Evolutionary conservation across 2,888 invertebrate genomes (phyloP), one percentile per base, ranked within the genome.

Genomic region (Hirtodrosophila histrioides): DNA sequence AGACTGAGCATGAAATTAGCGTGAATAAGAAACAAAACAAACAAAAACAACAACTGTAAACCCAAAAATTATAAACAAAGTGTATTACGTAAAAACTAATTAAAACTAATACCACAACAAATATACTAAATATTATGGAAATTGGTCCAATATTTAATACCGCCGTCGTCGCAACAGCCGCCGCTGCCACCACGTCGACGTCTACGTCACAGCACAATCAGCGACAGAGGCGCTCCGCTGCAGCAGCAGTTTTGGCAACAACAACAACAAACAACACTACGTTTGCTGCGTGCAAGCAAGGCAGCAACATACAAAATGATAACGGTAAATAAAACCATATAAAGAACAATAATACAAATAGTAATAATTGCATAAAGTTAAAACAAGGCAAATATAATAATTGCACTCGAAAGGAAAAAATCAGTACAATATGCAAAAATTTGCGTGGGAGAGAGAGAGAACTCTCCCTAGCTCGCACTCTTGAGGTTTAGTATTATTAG

Each of bases 71-170:
- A 58, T 35, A 49, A 61, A 55, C 24, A 50, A 53, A 61, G 77
- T 85, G 72, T 75, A 79, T 82, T 77, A 65, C 43, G 60, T 70
- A 75, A 69, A 70, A 17, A 71, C n/a, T 39, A 72, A 61, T n/a
- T 33, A 33, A 63, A 66, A 57, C 44, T 39, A 49, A 50, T 36
- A 60, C n/a, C 40, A 45, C 35, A 36, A 27, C 17, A 69, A 1
- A 17, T 56, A 69, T 62, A 56, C 49, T 17, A 73, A 78, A 75
- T 84, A 83, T 83, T 83, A 83, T 83, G 82, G 82, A 83, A 83
- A 78, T 86, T 69, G 86, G 70, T 56, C 79, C 82, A 54, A 75
- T 82, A 68, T 70, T 71, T 33, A 82, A 82, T 56, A 72, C 71
- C 53, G 83, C 82, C 67, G 75, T 72, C 62, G 73, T 72, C 55